These are phyloP conservation scores for Diachrysia chrysitis DNA, from an alignment of 2,888 invertebrate species.

Conservation along the genomic window DNA sequence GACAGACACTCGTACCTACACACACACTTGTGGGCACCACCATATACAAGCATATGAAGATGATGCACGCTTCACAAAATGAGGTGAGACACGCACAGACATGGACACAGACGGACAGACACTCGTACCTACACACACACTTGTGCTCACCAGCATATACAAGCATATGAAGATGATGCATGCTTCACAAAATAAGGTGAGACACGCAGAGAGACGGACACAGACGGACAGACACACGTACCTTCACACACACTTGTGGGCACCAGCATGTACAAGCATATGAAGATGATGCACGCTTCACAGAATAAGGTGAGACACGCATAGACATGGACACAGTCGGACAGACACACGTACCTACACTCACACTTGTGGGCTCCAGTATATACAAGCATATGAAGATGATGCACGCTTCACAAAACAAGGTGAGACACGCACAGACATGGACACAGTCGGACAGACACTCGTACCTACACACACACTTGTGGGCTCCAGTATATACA, in stretches of 20 bases:
- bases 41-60: too few species aligned
- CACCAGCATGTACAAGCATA: constrained; percentile 79
- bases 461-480: background rate
- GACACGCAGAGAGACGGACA: background rate
- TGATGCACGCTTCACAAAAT: background rate
- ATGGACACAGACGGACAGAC: background rate
- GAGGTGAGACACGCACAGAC: background rate
- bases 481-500: background rate
- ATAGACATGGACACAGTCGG: background rate
- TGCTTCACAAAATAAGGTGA: constrained; percentile 75
- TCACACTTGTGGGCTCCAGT: too few species aligned
- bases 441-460: background rate
- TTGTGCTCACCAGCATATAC: constrained; percentile 85
- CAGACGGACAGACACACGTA: constrained; percentile 31
- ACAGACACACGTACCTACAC: too few species aligned
- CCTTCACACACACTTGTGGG: too few species aligned
- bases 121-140: too few species aligned
- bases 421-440: background rate
- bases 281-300: constrained; percentile 83
- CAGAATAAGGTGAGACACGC: constrained; percentile 46
- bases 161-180: constrained; percentile 86
- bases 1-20: too few species aligned
- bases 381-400: too few species aligned
- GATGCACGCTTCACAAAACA: too few species aligned
- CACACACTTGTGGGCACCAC: too few species aligned